Evolutionary conservation across 2,113 vertebrate genomes (phyloP), one percentile per base, ranked within the genome.

Genomic region (Entomyzon cyanotis): DNA sequence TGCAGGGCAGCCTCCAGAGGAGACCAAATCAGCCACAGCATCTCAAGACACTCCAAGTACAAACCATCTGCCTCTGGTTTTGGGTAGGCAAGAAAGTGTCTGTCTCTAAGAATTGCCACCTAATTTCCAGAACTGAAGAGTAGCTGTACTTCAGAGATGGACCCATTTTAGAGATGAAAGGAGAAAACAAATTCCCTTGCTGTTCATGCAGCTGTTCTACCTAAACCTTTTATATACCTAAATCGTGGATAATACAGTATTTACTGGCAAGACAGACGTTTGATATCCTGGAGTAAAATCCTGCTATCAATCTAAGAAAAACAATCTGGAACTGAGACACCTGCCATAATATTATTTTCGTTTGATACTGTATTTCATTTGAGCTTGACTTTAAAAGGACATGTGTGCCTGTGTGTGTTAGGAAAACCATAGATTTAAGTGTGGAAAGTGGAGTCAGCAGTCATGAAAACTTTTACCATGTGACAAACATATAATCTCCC

Each of bases 401-500:
- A 31, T 2, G 5, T 84, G 88, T 77, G 79, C 88, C 73, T 39
- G 27, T 0, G 15, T 24, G 35, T 4, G 1, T 82, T 89, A 89
- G 69, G 84, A 91, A 94, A 95, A 56, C 0, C 3, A 70, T 65
- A 75, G 68, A 75, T 94, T 83, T 94, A 90, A 80, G 65, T 64
- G 56, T 37, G 53, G 73, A 90, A 92, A 96, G 79, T 53, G 41
- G 85, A 95, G 83, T 95, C 60, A 83, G 90, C 52, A 37, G 71
- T 64, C 92, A 92, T 67, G 88, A 95, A 92, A 93, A 93, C 88
- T 96, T 97, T 92, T 95, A 92, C 56, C 44, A 78, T 59, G 83
- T 87, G 83, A 91, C 76, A 92, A 83, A 78, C 78, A 60, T 42
- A 93, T 93, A 96, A 86, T 84, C 76, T 80, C 52, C 44, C 49